These are phyloP conservation scores for Parelbella ahira DNA, from an alignment of 2,888 invertebrate genomes.

Conservation along the genomic window DNA sequence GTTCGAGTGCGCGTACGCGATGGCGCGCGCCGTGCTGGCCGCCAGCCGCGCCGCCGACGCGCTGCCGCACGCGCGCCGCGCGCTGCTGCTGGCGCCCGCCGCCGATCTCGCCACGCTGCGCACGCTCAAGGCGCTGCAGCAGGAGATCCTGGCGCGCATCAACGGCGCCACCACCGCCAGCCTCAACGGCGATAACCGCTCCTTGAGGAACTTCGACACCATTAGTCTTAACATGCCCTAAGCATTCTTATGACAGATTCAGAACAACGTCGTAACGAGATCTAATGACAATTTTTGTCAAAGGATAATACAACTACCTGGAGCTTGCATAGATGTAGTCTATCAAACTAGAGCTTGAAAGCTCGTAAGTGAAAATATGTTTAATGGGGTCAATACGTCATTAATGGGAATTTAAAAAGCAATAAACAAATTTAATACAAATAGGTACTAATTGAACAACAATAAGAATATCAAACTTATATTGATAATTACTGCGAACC, in stretches of 20 bases:
- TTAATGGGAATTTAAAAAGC: no score
- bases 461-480: no score
- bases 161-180: constrained; percentile 65
- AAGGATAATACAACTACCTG: no score
- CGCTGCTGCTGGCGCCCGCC: constrained; percentile 86
- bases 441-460: no score
- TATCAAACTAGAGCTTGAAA: no score
- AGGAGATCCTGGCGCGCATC: constrained; percentile 83
- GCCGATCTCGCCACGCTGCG: constrained; percentile 86
- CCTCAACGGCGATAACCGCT: constrained; percentile 61
- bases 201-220: constrained; percentile 70
- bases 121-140: constrained; percentile 86
- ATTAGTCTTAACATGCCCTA: constrained; percentile 74
- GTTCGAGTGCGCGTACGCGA: constrained; percentile 95
- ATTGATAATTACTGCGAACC: no score
- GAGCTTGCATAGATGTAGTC: no score
- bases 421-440: no score
- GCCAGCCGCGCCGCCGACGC: constrained; percentile 87
- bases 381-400: no score
- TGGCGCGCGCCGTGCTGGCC: constrained; percentile 92
- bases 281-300: no score
- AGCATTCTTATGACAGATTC: not conserved
- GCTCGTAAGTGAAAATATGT: no score
- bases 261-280: not conserved
- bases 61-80: constrained; percentile 90